Percentiles rank a stretch among this genome's conserved stretches.
Evolutionary conservation across 1,140 invertebrate genomes (phyloP).

Genomic region (Micrasema minimum): DNA sequence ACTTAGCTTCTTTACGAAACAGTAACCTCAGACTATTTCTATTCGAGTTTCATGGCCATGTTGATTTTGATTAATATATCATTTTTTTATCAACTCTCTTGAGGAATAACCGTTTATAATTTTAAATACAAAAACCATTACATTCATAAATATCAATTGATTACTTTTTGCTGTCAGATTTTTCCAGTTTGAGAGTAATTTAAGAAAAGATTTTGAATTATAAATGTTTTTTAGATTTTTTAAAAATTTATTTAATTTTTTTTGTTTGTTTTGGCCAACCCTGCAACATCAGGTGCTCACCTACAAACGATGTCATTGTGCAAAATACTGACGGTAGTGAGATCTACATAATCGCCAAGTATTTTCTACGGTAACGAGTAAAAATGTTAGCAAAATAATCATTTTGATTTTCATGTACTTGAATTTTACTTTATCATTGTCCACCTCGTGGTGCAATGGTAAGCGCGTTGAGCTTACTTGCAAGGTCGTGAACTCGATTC

Average conservation of each 20-base stretch:
- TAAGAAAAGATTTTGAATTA: not conserved
- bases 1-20: not conserved
- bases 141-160: not conserved
- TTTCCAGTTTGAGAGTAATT: not conserved
- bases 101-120: too few species aligned
- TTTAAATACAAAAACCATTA: too few species aligned
- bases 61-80: too few species aligned
- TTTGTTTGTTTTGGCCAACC: constrained; percentile 4
- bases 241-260: not conserved
- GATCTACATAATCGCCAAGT: constrained; percentile 26
- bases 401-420: too few species aligned
- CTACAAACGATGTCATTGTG: constrained; percentile 28
- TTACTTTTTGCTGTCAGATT: not conserved
- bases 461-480: too few species aligned
- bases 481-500: too few species aligned
- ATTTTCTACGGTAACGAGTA: constrained; percentile 26
- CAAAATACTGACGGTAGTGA: constrained; percentile 10
- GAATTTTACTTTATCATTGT: too few species aligned
- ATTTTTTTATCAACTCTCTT: too few species aligned
- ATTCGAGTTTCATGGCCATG: not conserved
- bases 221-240: not conserved
- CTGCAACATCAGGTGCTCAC: constrained; percentile 4
- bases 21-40: not conserved
- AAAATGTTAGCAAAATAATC: constrained; percentile 14
- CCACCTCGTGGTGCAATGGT: too few species aligned